Evolutionary conservation across 92 coral and sea anemone genomes (phyloP).

Genomic region (Siderastrea radians): DNA sequence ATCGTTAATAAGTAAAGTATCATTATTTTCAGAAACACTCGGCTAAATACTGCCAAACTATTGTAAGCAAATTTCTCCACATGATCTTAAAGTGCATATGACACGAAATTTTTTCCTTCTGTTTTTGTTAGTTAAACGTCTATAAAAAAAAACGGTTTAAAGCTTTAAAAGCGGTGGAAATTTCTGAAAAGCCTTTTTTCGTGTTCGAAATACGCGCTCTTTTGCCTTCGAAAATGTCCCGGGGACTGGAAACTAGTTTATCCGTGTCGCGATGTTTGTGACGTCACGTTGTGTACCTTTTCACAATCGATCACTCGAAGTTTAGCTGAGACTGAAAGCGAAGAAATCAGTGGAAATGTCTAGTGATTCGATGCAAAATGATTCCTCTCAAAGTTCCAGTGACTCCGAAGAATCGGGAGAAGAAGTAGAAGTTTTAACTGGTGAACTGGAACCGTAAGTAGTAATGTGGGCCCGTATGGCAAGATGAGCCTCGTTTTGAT

Average conservation of each 20-base stretch:
- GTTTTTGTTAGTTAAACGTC: slow-evolving; percentile 32
- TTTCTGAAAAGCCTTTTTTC: slow-evolving; percentile 30
- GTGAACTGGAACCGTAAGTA: slow-evolving; percentile 26
- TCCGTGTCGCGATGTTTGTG: slow-evolving; percentile 20
- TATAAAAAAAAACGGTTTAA: slow-evolving; percentile 38
- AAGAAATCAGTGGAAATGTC: not conserved
- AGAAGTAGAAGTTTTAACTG: slow-evolving; percentile 23
- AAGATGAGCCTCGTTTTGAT: too few relatives aligned
- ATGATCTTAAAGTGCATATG: slow-evolving; percentile 42
- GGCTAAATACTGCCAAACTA: too few relatives aligned
- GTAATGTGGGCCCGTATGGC: too few relatives aligned
- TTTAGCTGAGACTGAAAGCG: not conserved
- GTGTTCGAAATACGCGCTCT: slow-evolving; percentile 39
- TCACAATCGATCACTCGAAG: not conserved
- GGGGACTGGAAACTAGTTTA: slow-evolving; percentile 38
- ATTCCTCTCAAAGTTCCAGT: slow-evolving; percentile 24
- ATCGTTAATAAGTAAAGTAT: too few relatives aligned
- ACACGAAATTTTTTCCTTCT: slow-evolving; percentile 27
- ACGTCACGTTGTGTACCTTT: slow-evolving; percentile 38
- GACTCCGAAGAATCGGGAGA: slow-evolving; percentile 41
- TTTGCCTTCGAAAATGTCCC: slow-evolving; percentile 39
- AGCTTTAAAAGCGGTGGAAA: slow-evolving; percentile 32
- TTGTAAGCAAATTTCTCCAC: too few relatives aligned
- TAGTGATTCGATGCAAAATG: not conserved
- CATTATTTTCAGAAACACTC: too few relatives aligned